Conservation (phyloP, 2,888 invertebrate species). For the Dexiosoma caninum region DNA sequence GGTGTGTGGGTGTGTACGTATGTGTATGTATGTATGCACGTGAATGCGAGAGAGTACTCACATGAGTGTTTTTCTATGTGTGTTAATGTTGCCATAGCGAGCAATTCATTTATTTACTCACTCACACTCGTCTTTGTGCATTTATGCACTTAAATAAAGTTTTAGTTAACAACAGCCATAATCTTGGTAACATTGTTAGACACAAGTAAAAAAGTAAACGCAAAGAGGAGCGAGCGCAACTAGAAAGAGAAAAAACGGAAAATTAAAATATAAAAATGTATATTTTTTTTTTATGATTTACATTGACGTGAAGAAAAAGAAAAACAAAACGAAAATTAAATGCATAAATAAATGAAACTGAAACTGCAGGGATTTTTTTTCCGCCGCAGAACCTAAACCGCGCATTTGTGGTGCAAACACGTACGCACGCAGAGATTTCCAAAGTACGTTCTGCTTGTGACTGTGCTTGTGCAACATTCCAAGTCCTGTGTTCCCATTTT, state of each 20-base stretch:
- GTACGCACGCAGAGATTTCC: constrained; percentile 33
- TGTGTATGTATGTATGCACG: constrained; percentile 3
- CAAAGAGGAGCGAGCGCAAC: no score
- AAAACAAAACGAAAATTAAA: background rate
- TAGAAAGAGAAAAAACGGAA: constrained; percentile 45
- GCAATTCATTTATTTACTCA: constrained; percentile 56
- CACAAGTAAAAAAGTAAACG: background rate
- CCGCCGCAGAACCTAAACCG: constrained; percentile 14
- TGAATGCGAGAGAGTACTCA: no score
- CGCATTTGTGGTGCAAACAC: constrained; percentile 49
- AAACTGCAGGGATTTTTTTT: constrained; percentile 3
- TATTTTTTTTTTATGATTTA: constrained; percentile 34
- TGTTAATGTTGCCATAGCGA: constrained; percentile 35
- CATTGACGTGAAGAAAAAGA: background rate
- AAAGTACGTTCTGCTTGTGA: background rate
- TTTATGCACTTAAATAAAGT: constrained; percentile 44
- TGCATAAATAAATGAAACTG: background rate
- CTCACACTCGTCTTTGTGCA: constrained; percentile 27
- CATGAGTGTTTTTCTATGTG: background rate
- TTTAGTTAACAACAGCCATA: constrained; percentile 41
- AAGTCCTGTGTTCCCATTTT: background rate
- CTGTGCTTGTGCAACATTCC: background rate
- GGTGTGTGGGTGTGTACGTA: constrained; percentile 4
- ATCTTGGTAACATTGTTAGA: constrained; percentile 8
- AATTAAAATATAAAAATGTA: constrained; percentile 59